Base-by-base conservation (phyloP, 2,797 vertebrate genomes). In the Gobionotothen gibberifrons region DNA sequence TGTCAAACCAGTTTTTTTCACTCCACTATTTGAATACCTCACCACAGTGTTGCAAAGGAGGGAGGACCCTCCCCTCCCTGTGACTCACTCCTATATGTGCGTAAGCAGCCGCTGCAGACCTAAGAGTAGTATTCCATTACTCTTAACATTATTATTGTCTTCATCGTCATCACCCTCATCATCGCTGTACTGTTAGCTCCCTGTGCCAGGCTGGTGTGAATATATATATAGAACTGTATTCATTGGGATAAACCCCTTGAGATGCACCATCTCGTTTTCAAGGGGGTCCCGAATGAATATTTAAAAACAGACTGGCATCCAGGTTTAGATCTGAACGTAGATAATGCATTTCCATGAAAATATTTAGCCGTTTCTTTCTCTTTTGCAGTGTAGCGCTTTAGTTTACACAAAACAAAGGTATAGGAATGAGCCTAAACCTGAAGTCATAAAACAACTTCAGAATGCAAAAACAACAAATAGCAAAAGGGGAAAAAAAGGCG, bases 81-180 rank as follows among this genome's bases (percentile, higher is more conserved):
- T 94, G 91, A 93, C 83, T 94, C 90, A 93, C 68, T 56, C 71
- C 9, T n/a, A 89, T 78, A 48, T 22, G 71, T 92, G 87, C 80
- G 91, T 92, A 90, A 90, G 92, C 90, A 92, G 78, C 58, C 54
- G 29, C 83, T 84, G 36, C 74, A 75, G 81, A 64, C 68, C 69
- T 48, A 58, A 51, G 76, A 90, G 89, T 84, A 93, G 82, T 91
- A 91, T 93, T 94, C 92, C 91, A 94, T 91, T 92, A 90, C 90
- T 84, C 54, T 69, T 60, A 64, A 78, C 75, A 68, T 63, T 78
- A 83, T 83, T 79, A 72, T 73, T 81, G 72, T 86, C 81, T 58
- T 89, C 81, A 40, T 82, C 66, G 32, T 89, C 81, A 40, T 82
- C 66, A 53, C 83, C 81, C 58, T 78, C 71, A 72, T 59, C 54